Conservation (phyloP, 2,797 vertebrate genomes). For the Decapterus maruadsi region DNA sequence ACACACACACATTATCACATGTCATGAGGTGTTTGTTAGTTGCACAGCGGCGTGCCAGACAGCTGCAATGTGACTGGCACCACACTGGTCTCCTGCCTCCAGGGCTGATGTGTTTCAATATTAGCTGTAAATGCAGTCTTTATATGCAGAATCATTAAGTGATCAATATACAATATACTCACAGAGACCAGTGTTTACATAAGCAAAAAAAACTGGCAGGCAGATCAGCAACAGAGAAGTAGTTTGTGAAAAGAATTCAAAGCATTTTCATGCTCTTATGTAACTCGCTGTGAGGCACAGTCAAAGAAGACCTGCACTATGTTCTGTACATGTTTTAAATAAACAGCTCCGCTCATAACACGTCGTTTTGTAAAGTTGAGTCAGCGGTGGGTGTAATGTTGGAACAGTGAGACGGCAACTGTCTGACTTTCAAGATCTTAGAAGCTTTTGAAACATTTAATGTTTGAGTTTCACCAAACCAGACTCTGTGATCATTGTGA, state of each 20-base stretch:
- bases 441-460: slow-evolving; percentile 6
- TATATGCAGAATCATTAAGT: background rate
- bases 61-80: slow-evolving; percentile 1
- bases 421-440: background rate
- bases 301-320: slow-evolving; percentile 59
- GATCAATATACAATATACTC: background rate
- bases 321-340: slow-evolving; percentile 31
- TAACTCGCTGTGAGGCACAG: slow-evolving; percentile 39
- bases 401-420: background rate
- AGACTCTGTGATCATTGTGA: background rate
- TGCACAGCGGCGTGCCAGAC: background rate
- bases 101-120: background rate
- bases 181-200: slow-evolving; percentile 12
- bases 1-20: slow-evolving; percentile 5
- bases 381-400: slow-evolving; percentile 19
- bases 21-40: background rate
- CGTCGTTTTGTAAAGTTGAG: slow-evolving; percentile 26
- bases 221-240: background rate
- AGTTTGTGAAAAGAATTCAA: slow-evolving; percentile 38
- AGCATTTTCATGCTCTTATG: slow-evolving; percentile 49
- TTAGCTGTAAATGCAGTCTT: background rate
- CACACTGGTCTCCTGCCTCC: background rate
- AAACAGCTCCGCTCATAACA: slow-evolving; percentile 37
- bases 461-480: background rate
- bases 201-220: background rate